Percentiles rank a stretch among this genome's conserved stretches.
These are phyloP conservation scores for Rosalia funebris DNA, from an alignment of 2,888 invertebrate genomes.

Conservation along the genomic window DNA sequence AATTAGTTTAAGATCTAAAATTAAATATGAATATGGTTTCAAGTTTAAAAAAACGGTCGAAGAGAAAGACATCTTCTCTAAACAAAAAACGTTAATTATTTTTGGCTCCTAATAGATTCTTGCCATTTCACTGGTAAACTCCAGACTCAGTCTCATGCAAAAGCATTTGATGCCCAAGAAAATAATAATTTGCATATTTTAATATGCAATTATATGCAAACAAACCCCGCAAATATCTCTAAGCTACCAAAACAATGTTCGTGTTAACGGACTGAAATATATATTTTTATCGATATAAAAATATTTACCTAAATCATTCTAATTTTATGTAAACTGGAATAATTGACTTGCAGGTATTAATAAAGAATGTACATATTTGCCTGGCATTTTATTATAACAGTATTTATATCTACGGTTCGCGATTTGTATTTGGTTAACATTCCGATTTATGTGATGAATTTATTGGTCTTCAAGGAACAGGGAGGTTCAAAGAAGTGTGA, in stretches of 20 bases:
- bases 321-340: slow-evolving; percentile 1
- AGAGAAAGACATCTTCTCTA: background rate
- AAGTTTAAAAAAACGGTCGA: no score
- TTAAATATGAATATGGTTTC: no score
- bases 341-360: background rate
- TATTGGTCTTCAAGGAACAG: background rate
- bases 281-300: slow-evolving; percentile 3
- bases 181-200: slow-evolving; percentile 40
- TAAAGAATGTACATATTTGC: background rate
- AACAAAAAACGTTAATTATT: slow-evolving; percentile 1
- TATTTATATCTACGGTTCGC: background rate
- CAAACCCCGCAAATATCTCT: slow-evolving; percentile 29
- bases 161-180: slow-evolving; percentile 33
- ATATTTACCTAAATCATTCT: slow-evolving; percentile 5
- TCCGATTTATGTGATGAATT: background rate
- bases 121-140: background rate
- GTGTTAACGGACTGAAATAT: background rate
- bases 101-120: background rate
- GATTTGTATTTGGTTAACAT: background rate
- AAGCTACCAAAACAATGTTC: slow-evolving; percentile 18
- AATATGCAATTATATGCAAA: slow-evolving; percentile 43
- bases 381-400: background rate
- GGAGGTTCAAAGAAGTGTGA: no score
- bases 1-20: no score
- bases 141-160: slow-evolving; percentile 11